Percentiles rank a stretch among this genome's conserved stretches.
Evolutionary conservation across 2,113 vertebrate species (phyloP).

Genomic region (Trichomycterus rosablanca): DNA sequence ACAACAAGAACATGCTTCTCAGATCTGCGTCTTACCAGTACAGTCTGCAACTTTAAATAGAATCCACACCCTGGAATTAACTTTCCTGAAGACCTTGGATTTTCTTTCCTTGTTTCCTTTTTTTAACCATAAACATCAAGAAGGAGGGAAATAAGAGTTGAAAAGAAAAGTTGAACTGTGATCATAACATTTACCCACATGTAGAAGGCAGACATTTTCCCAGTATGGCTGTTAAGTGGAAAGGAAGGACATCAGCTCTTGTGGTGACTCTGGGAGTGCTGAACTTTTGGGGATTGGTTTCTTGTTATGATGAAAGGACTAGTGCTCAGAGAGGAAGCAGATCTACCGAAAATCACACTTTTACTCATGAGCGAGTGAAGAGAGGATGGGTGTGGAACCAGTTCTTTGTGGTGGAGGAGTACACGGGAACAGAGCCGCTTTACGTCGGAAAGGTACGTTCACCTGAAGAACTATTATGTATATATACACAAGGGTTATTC

Average conservation of each 20-base stretch:
- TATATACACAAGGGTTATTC: background rate
- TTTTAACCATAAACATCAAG: too few relatives aligned
- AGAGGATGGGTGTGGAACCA: constrained; percentile 99
- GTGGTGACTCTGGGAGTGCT: constrained; percentile 55
- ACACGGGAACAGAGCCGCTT: constrained; percentile 93
- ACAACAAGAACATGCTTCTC: too few relatives aligned
- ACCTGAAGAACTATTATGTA: background rate
- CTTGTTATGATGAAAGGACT: constrained; percentile 63
- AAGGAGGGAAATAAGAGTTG: background rate
- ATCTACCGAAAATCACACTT: constrained; percentile 54
- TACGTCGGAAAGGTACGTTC: constrained; percentile 92
- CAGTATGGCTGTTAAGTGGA: constrained; percentile 62
- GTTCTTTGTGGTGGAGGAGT: constrained; percentile 98
- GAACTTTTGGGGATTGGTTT: constrained; percentile 52
- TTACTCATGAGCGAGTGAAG: constrained; percentile 80
- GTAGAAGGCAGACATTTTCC: constrained; percentile 47
- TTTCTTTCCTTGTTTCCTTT: too few relatives aligned
- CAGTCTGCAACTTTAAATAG: too few relatives aligned
- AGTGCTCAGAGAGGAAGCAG: constrained; percentile 45
- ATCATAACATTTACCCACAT: constrained; percentile 46
- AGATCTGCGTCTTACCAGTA: too few relatives aligned
- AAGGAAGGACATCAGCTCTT: constrained; percentile 48
- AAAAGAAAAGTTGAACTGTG: background rate
- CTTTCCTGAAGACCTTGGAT: too few relatives aligned
- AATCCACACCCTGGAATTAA: too few relatives aligned